Conservation (phyloP, 2,113 vertebrate genomes). For the Gopherus evgoodei region DNA sequence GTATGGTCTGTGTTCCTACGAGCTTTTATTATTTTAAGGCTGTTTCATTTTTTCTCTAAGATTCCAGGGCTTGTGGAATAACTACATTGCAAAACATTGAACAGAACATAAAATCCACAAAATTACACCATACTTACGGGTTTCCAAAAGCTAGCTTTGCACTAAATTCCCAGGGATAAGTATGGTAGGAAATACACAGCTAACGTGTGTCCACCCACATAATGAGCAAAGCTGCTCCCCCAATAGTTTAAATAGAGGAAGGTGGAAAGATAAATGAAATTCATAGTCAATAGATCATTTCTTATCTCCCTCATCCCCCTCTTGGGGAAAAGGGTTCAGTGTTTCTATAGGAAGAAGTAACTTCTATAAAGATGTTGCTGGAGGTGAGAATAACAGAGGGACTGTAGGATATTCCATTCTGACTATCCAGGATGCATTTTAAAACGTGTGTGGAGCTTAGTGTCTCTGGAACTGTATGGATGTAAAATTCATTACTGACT, state of each 20-base stretch:
- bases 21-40: fast-evolving
- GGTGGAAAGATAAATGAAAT: constrained; percentile 70
- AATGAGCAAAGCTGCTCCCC: constrained; percentile 31
- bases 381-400: fast-evolving
- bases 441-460: background rate
- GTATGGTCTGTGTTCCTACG: background rate
- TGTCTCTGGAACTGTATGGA: fast-evolving
- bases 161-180: constrained; percentile 80
- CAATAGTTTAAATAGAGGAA: constrained; percentile 40
- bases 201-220: constrained; percentile 68
- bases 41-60: background rate
- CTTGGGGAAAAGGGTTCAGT: constrained; percentile 53
- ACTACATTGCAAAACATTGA: constrained; percentile 62
- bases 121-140: constrained; percentile 78
- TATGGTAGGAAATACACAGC: constrained; percentile 46
- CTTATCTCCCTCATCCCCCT: background rate
- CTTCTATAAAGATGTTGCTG: background rate
- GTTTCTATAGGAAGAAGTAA: background rate
- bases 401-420: background rate
- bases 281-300: constrained; percentile 62
- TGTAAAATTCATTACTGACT: fast-evolving
- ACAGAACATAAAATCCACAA: constrained; percentile 72
- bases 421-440: fast-evolving
- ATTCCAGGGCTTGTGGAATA: constrained; percentile 31
- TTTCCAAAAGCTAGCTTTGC: constrained; percentile 81